Conservation (phyloP, 2,113 vertebrate species). For the Phasianus colchicus region DNA sequence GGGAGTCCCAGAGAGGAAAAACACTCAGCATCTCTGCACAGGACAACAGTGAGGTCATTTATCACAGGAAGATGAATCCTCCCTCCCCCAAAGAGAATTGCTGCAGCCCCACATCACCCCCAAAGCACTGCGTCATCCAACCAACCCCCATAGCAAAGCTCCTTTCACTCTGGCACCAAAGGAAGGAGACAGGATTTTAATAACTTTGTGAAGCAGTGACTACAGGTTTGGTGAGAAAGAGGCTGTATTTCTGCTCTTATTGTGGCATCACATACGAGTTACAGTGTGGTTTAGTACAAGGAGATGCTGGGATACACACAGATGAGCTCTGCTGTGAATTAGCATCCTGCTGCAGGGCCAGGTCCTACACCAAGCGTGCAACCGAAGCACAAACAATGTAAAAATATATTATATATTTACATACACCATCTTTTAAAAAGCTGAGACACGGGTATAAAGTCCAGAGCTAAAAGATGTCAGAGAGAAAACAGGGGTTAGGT, state of each 20-base stretch:
- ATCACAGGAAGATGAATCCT: background rate
- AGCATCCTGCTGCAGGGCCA: background rate
- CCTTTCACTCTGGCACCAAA: background rate
- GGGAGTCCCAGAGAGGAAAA: background rate
- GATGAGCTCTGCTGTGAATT: background rate
- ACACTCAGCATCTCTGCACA: no score
- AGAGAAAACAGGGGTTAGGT: background rate
- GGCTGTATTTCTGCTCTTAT: conserved; percentile 7
- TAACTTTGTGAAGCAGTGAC: accelerated
- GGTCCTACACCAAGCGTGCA: background rate
- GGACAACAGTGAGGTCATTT: background rate
- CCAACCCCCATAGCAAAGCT: accelerated
- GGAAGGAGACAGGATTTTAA: background rate
- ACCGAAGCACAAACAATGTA: background rate
- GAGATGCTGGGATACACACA: background rate
- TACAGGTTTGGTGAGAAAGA: background rate
- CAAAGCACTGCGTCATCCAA: no score
- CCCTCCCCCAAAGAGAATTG: no score
- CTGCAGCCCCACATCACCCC: background rate
- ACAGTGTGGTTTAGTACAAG: background rate
- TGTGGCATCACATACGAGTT: background rate
- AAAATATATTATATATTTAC: conserved; percentile 34
- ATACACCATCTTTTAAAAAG: background rate
- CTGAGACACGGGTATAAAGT: background rate
- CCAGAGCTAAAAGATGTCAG: background rate